phyloP scores from a whole-genome alignment of 2,113 vertebrate genomes.

The Acanthochromis polyacanthus region DNA sequence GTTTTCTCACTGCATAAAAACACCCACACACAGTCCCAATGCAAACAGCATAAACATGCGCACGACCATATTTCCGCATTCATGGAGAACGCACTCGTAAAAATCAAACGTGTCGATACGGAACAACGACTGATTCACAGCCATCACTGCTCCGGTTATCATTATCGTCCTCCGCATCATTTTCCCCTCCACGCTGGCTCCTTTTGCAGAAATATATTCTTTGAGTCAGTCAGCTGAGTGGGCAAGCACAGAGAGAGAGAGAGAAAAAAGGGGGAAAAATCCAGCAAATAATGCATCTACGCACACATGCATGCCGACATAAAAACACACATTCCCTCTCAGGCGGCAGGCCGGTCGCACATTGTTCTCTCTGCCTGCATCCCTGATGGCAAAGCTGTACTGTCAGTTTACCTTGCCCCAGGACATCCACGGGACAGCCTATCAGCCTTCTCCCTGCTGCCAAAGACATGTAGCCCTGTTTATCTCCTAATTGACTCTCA shows the following conservation, averaged over 20 bases:
- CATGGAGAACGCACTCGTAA: constrained; percentile 7
- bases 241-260: constrained; percentile 24
- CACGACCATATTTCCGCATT: constrained; percentile 1
- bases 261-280: neutral
- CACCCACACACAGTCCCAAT: constrained; percentile 13
- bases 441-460: constrained; percentile 79
- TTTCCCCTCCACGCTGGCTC: constrained; percentile 34
- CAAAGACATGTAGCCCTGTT: constrained; percentile 84
- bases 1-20: constrained; percentile 19
- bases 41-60: neutral
- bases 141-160: constrained; percentile 15
- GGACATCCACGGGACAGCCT: constrained; percentile 86
- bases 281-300: constrained; percentile 19
- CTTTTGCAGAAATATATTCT: constrained; percentile 37
- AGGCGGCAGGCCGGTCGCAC: constrained; percentile 66
- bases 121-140: constrained; percentile 38
- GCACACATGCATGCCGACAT: constrained; percentile 29
- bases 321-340: constrained; percentile 62
- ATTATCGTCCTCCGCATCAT: constrained; percentile 17
- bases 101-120: neutral
- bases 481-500: constrained; percentile 91
- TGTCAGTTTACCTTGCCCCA: constrained; percentile 86
- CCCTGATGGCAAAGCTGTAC: constrained; percentile 78
- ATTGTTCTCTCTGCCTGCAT: constrained; percentile 78
- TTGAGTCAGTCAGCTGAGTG: constrained; percentile 35